These are phyloP conservation scores for Callinectes sapidus DNA, from an alignment of 2,888 invertebrate genomes.

Conservation along the genomic window DNA sequence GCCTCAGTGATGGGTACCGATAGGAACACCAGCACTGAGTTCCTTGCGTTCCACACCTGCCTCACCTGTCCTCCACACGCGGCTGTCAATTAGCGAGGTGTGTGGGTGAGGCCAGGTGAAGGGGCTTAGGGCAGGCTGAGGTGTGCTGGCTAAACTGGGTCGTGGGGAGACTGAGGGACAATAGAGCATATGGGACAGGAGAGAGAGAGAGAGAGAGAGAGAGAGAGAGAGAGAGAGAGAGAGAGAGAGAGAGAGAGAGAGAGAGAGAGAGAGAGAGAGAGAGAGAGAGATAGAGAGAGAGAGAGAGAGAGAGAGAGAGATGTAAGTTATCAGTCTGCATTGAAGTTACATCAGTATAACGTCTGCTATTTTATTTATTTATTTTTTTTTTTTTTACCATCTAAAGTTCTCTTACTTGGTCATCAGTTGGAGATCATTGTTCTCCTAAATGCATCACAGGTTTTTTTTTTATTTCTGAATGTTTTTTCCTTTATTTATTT, in stretches of 20 bases:
- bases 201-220: background rate
- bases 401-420: no score
- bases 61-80: background rate
- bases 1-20: background rate
- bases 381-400: no score
- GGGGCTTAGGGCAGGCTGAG: background rate
- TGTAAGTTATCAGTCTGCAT: background rate
- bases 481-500: background rate
- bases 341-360: background rate
- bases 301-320: background rate
- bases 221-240: background rate
- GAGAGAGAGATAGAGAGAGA: background rate
- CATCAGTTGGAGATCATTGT: no score
- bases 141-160: background rate
- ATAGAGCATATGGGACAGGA: no score
- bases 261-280: slow-evolving; percentile 18
- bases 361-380: no score
- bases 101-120: background rate
- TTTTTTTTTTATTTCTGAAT: background rate
- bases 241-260: background rate
- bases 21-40: background rate
- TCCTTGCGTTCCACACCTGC: background rate
- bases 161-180: background rate
- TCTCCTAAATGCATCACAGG: background rate
- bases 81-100: slow-evolving; percentile 14